phyloP scores from a whole-genome alignment of 35 echinoderm and acorn worm genomes.

The Apostichopus californicus region DNA sequence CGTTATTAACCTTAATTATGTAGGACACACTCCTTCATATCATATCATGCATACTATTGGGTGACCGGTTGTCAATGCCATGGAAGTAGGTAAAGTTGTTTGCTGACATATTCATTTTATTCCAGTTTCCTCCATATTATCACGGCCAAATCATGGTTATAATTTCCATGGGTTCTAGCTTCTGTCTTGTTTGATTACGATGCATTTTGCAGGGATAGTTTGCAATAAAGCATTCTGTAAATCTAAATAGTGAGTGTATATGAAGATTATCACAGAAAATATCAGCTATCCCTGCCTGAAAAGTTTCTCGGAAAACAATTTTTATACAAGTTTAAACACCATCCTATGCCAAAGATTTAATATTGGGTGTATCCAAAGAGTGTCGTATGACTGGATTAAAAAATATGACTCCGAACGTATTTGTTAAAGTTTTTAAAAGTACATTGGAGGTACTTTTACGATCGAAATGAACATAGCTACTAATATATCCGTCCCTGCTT shows the following conservation, averaged over 20 bases:
- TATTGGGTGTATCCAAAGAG: constrained; percentile 27
- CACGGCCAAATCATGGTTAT: background rate
- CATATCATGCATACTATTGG: constrained; percentile 62
- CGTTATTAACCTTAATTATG: no score
- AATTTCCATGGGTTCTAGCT: background rate
- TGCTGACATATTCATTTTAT: background rate
- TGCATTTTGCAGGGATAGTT: constrained; percentile 61
- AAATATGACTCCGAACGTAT: no score
- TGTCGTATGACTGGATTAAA: constrained; percentile 55
- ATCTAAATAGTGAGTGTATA: constrained; percentile 48
- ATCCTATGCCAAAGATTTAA: constrained; percentile 12
- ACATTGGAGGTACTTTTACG: constrained; percentile 38
- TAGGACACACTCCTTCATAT: background rate
- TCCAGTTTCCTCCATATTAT: background rate
- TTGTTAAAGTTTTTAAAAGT: no score
- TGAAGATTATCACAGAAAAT: constrained; percentile 63
- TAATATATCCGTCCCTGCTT: constrained; percentile 58
- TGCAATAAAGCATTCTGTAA: constrained; percentile 54
- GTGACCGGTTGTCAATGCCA: constrained; percentile 35
- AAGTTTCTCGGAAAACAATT: constrained; percentile 25
- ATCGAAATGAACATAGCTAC: constrained; percentile 59
- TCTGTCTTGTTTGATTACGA: background rate
- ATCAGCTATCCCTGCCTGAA: constrained; percentile 55
- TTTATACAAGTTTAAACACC: constrained; percentile 17
- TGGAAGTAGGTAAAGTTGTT: constrained; percentile 36